Evolutionary conservation across 2,888 invertebrate species (phyloP).

Genomic region (Aphidius colemani): DNA sequence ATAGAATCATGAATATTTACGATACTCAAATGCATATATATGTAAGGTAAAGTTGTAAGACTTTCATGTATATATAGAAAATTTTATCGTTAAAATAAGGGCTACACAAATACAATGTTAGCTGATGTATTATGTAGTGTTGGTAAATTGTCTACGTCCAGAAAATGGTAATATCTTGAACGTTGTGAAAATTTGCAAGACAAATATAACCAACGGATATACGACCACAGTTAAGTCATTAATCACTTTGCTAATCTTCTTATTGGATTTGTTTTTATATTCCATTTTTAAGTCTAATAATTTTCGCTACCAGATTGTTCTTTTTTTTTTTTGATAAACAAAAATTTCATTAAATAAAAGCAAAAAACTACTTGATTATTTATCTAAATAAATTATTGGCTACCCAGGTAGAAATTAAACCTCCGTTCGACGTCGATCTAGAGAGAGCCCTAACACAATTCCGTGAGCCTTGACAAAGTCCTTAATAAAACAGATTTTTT

Average conservation of each 20-base stretch:
- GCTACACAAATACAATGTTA: neutral
- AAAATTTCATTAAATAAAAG: too few relatives aligned
- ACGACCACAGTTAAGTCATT: slow-evolving; percentile 27
- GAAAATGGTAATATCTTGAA: slow-evolving; percentile 39
- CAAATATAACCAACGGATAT: slow-evolving; percentile 34
- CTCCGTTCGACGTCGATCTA: too few relatives aligned
- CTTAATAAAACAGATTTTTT: too few relatives aligned
- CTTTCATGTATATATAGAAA: slow-evolving; percentile 26
- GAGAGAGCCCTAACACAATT: too few relatives aligned
- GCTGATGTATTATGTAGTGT: neutral
- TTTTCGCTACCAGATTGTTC: too few relatives aligned
- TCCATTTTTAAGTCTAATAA: too few relatives aligned
- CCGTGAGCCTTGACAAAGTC: too few relatives aligned
- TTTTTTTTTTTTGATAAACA: too few relatives aligned
- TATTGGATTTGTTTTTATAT: slow-evolving; percentile 16
- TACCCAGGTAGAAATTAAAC: too few relatives aligned
- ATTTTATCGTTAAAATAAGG: slow-evolving; percentile 26
- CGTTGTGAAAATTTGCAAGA: slow-evolving; percentile 39
- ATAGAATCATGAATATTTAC: slow-evolving; percentile 49
- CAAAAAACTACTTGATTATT: too few relatives aligned
- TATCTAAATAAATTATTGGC: too few relatives aligned
- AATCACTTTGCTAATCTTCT: slow-evolving; percentile 36
- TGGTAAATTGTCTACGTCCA: slow-evolving; percentile 3
- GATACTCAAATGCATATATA: slow-evolving; percentile 41
- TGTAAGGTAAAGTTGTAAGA: slow-evolving; percentile 22